These are phyloP conservation scores for Motacilla alba DNA, from an alignment of 2,113 vertebrate species.

Conservation along the genomic window DNA sequence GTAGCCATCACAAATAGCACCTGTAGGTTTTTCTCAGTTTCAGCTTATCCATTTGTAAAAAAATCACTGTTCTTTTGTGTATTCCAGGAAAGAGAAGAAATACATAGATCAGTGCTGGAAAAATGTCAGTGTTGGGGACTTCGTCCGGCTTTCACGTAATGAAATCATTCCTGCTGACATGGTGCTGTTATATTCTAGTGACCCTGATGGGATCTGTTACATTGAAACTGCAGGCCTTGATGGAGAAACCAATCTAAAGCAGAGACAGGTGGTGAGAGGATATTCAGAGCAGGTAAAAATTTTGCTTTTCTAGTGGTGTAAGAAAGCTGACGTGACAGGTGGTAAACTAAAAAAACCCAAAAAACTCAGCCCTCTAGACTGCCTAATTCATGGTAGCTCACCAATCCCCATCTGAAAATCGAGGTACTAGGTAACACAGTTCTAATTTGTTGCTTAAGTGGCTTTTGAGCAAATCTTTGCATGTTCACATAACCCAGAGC, in stretches of 20 bases:
- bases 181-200: conserved; percentile 88
- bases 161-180: conserved; percentile 93
- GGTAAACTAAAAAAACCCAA: background rate
- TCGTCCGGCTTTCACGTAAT: conserved; percentile 86
- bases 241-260: conserved; percentile 94
- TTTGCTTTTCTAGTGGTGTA: background rate
- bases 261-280: conserved; percentile 87
- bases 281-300: conserved; percentile 77
- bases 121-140: conserved; percentile 88
- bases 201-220: conserved; percentile 88
- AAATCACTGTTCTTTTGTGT: background rate
- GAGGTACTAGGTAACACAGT: background rate
- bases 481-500: background rate
- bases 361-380: background rate
- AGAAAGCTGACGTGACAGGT: background rate
- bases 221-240: conserved; percentile 92
- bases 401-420: background rate
- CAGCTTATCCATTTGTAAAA: background rate
- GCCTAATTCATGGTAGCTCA: background rate
- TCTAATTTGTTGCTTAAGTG: background rate
- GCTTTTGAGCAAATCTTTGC: background rate
- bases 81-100: conserved; percentile 77
- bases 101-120: conserved; percentile 86
- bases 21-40: background rate
- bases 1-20: background rate